phyloP scores from a whole-genome alignment of 2,113 vertebrate species.

The Psephotus haematonotus region DNA sequence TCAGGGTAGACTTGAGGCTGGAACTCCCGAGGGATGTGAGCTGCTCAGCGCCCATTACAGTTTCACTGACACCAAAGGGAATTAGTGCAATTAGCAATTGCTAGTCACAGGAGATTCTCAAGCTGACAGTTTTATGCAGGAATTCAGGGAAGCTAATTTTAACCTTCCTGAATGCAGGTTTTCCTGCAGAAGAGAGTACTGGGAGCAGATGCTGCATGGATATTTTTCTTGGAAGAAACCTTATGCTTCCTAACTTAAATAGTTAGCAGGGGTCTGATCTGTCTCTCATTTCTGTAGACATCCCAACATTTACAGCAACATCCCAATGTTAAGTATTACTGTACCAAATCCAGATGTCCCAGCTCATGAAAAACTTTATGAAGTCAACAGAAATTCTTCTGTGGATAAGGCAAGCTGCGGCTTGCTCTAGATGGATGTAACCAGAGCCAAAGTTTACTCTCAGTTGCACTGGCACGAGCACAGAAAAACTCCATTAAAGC shows the following conservation, averaged over 20 bases:
- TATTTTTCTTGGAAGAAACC: slow-evolving; percentile 60
- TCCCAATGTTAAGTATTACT: not conserved
- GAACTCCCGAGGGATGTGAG: not conserved
- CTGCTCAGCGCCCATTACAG: not conserved
- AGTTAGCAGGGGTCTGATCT: not conserved
- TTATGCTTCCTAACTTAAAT: not conserved
- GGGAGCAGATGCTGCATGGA: slow-evolving; percentile 14
- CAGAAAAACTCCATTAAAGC: not conserved
- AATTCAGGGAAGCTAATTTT: not conserved
- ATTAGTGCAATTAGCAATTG: slow-evolving; percentile 4
- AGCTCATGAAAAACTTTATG: not conserved
- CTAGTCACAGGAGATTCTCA: not conserved
- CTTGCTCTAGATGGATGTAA: slow-evolving; percentile 28
- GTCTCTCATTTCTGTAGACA: slow-evolving; percentile 32
- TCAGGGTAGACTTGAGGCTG: not conserved
- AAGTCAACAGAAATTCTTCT: slow-evolving; percentile 6
- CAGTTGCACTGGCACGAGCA: not conserved
- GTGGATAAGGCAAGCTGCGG: slow-evolving; percentile 1
- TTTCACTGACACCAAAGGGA: not conserved
- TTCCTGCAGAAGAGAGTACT: slow-evolving; percentile 13
- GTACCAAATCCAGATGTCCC: slow-evolving; percentile 32
- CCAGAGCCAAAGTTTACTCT: not conserved
- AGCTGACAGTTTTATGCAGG: not conserved
- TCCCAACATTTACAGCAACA: slow-evolving; percentile 36
- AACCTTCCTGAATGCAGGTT: not conserved